A percentile compares a stretch with the other conserved stretches of the same genome.
Evolutionary conservation across 1,140 invertebrate genomes (phyloP).

Genomic region (Goniozus legneri): DNA sequence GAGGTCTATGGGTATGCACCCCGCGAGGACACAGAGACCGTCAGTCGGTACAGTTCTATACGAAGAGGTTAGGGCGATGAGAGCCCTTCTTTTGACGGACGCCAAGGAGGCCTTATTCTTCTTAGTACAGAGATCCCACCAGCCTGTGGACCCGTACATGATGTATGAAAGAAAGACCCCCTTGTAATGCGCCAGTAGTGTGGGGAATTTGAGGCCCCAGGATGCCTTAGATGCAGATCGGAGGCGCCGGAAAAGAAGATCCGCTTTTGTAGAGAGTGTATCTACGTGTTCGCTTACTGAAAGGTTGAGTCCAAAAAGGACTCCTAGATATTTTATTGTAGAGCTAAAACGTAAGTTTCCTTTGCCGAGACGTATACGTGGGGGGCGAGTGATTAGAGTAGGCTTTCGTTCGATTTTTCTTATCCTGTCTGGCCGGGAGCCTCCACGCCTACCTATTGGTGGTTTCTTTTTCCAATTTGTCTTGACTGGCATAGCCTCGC

Average conservation of each 20-base stretch:
- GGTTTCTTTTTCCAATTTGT: neutral
- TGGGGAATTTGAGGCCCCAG: conserved; percentile 17
- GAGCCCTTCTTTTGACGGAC: conserved; percentile 18
- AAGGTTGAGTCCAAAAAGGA: neutral
- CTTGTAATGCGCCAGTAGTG: conserved; percentile 21
- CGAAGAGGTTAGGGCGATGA: conserved; percentile 22
- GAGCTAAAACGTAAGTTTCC: neutral
- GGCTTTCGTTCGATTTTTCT: neutral
- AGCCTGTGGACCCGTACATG: conserved; percentile 29
- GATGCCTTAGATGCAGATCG: conserved; percentile 3
- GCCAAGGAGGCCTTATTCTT: neutral
- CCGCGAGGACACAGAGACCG: conserved; percentile 12
- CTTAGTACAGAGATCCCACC: conserved; percentile 16
- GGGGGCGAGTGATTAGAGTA: neutral
- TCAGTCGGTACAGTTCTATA: conserved; percentile 26
- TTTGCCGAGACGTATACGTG: neutral
- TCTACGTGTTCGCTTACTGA: neutral
- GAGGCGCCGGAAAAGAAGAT: conserved; percentile 5
- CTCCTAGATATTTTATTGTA: neutral
- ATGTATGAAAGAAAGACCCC: conserved; percentile 22
- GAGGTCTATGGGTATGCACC: conserved; percentile 11
- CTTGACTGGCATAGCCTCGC: conserved; percentile 13
- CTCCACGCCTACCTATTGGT: neutral
- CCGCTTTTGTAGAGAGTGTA: neutral
- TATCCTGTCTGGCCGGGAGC: neutral